These are phyloP conservation scores for Hassar affinis DNA, from an alignment of 2,113 vertebrate species.

Conservation along the genomic window DNA sequence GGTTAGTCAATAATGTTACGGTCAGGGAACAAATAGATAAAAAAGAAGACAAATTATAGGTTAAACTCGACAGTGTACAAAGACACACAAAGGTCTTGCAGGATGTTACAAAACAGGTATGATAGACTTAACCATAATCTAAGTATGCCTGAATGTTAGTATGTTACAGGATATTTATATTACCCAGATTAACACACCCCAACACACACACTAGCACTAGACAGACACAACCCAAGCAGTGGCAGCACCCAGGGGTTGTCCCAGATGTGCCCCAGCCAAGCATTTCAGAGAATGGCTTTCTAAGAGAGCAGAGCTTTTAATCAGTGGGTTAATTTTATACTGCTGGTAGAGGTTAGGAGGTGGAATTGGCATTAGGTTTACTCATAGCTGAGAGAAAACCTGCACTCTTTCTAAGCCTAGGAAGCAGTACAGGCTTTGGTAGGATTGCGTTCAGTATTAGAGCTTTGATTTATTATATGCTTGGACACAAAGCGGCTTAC, in stretches of 20 bases:
- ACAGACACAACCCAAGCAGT: background rate
- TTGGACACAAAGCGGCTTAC: constrained; percentile 62
- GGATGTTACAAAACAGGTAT: background rate
- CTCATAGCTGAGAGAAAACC: background rate
- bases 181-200: background rate
- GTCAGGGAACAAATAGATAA: constrained; percentile 3
- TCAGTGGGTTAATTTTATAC: constrained; percentile 11
- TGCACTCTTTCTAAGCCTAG: constrained; percentile 1
- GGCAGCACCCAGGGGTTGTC: background rate
- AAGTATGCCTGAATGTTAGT: constrained; percentile 15
- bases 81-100: no score
- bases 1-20: constrained; percentile 16
- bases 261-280: background rate
- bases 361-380: constrained; percentile 9
- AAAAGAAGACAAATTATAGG: constrained; percentile 10
- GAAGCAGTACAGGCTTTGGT: constrained; percentile 20
- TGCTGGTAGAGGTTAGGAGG: constrained; percentile 8
- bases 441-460: constrained; percentile 1
- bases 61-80: background rate
- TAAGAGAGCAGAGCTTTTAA: background rate
- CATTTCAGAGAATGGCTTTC: constrained; percentile 10
- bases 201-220: background rate
- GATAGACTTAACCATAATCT: background rate
- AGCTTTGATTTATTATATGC: constrained; percentile 36
- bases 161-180: background rate